Base-by-base conservation (phyloP, 1,140 invertebrate species). In the Drosophila orosa region DNA sequence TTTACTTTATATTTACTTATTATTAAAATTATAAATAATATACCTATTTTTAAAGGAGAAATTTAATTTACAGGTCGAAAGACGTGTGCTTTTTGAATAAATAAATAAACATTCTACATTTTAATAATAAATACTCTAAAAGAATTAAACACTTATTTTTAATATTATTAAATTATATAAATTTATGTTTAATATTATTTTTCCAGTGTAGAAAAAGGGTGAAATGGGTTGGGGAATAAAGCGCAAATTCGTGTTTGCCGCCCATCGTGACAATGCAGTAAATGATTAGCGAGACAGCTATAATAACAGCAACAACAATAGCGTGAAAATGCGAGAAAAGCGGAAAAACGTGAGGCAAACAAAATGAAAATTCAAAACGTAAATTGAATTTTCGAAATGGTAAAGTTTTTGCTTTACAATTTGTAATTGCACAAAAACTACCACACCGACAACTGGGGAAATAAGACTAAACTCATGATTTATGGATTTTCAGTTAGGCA, bases 201-300 rank as follows among this genome's bases (percentile, higher is more conserved):
- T 33, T 22, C 35, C 3, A 27, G 10, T 33, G 40, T 9, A 17
- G 7, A 7, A 25, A n/a, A 12, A n/a, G 17, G 42, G 12, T 22
- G 15, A 9, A 35, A 12, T 22, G 13, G 45, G 12, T 25, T 10
- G 8, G 15, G 22, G 29, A 22, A 17, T 35, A 72, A 58, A 72
- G 55, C 67, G 55, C 44, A 37, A 74, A 69, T 66, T 80, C 59
- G 45, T 62, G 60, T 72, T 74, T 82, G 73, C 60, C 50, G 74
- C 42, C 66, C 44, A 61, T 56, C 69, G 55, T 69, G 62, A 74
- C 80, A 78, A 65, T 78, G 69, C 74, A 69, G 59, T 15, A 39
- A 58, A 78, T 74, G 62, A 82, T 83, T 82, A 83, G 79, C 59
- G 52, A 45, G 61, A 60, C 39, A 78, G 37, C 45, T 50, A 48